Evolutionary conservation across 2,888 invertebrate species (phyloP), one percentile per base, ranked within the genome.

Genomic region (Lycocerus yunnanus): DNA sequence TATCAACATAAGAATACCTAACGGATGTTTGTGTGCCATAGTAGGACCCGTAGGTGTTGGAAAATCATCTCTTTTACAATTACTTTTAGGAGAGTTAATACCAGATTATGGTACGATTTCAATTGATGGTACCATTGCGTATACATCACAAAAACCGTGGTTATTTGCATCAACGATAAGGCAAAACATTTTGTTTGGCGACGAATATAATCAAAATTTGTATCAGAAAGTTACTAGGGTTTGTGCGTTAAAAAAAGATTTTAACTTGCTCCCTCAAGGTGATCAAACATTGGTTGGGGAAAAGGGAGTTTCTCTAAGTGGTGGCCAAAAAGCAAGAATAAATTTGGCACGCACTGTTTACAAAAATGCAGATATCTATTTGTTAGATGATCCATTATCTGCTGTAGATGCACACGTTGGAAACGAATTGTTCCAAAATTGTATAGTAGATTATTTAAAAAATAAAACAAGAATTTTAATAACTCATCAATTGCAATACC

Each of bases 21-120:
- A 81, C 88, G 90, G 90, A 84, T 85, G 20, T 85, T 86, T 79
- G 83, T 92, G 94, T 79, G 95, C 94, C 2, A 90, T 97, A 14
- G 93, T 97, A 76, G 97, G 97, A n/a, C 92, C 95, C 0, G 96
- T 97, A 13, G 97, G 97, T 5, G 90, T 94, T 27, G 97, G 97
- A 83, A 97, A 93, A 85, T 88, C 86, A 78, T 88, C 89, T 0
- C 76, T 90, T 16, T 81, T 90, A 1, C 88, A 90, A 11, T 20
- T 63, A 9, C 20, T 63, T n/a, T 87, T 94, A 13, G 90, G 90
- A 2, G 93, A 94, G 84, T 83, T 93, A 1, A 88, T 89, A 10
- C 78, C 83, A 10, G 79, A 67, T 80, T 88, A 81, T 2, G 93
- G 93, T 0, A 86, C 83, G 8, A 81, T 92, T 18, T 74, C 84